Evolutionary conservation across 23 tunicate species (phyloP), one percentile per base, ranked within the genome.

Genomic region (Styela clava): DNA sequence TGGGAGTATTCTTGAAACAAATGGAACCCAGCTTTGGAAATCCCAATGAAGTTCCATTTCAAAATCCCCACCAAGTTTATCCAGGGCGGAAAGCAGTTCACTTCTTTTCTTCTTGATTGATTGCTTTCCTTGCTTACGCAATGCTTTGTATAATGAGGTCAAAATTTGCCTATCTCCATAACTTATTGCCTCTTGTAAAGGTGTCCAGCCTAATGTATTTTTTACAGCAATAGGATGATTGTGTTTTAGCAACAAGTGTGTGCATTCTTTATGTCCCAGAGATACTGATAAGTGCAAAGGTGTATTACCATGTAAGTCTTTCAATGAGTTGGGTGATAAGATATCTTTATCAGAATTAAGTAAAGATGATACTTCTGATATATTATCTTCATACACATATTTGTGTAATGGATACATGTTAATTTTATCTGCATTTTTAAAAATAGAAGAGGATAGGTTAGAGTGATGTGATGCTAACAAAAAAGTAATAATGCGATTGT

Each of bases 21-120:
- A 93, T 7, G 98, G 98, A 22, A 93, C 62, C 98, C 98, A 93
- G 79, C 93, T 87, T 61, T 84, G 89, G 62, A 93, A 93, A 74
- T 93, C 93, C 98, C 98, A 93, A 27, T 63, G 74, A 89, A 93
- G 71, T 52, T 88, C 83, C 67, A 93, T 25, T n/a, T 68, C 73
- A 44, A 93, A 93, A 69, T 87, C 86, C 9, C 87, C 89, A 24
- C 87, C 94, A 35, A 93, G 83, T 5, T 84, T 34, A n/a, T 84
- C 61, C 9, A 93, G 68, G 30, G 97, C 97, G 31, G 69, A 36
- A 16, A 64, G 74, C n/a, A 93, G 62, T 68, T 84, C 89, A 36
- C 86, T 84, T 52, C 82, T 91, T 52, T 78, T 67, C 20, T 84
- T 56, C 3, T 24, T 62, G 22, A 82, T 76, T 1, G 88, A 67